Evolutionary conservation across 2,797 vertebrate genomes (phyloP).

Genomic region (Takifugu ocellatus): DNA sequence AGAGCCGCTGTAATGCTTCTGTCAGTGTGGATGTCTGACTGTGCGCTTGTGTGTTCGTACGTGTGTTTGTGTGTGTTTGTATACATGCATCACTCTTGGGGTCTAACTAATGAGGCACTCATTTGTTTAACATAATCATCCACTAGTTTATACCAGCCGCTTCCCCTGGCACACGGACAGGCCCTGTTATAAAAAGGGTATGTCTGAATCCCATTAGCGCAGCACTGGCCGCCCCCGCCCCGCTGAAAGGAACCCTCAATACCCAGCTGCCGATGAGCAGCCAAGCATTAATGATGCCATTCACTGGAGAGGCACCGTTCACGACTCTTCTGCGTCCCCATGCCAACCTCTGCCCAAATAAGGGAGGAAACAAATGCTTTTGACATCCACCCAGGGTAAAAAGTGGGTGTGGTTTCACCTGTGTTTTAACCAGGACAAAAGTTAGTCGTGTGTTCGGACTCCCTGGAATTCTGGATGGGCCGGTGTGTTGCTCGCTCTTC

Average conservation of each 20-base stretch:
- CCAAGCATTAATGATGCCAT: slow-evolving; percentile 52
- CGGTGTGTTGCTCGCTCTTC: too few species aligned
- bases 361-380: slow-evolving; percentile 17
- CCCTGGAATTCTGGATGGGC: too few species aligned
- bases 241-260: slow-evolving; percentile 37
- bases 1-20: slow-evolving; percentile 56
- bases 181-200: slow-evolving; percentile 47
- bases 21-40: slow-evolving; percentile 47
- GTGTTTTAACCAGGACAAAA: too few species aligned
- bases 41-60: slow-evolving; percentile 14
- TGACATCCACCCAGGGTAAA: too few species aligned
- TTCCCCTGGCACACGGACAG: slow-evolving; percentile 53
- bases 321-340: slow-evolving; percentile 15
- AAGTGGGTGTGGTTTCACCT: too few species aligned
- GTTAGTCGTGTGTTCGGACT: too few species aligned
- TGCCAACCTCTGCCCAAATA: slow-evolving; percentile 35
- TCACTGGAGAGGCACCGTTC: slow-evolving; percentile 33
- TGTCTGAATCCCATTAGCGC: slow-evolving; percentile 54
- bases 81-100: slow-evolving; percentile 43
- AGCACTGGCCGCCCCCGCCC: slow-evolving; percentile 10
- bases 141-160: slow-evolving; percentile 54
- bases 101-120: slow-evolving; percentile 60
- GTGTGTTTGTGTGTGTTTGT: slow-evolving; percentile 39
- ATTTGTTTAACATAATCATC: slow-evolving; percentile 72
- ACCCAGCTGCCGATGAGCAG: slow-evolving; percentile 42